These are phyloP conservation scores for Galendromus occidentalis DNA, from an alignment of 1,140 invertebrate species.

Conservation along the genomic window DNA sequence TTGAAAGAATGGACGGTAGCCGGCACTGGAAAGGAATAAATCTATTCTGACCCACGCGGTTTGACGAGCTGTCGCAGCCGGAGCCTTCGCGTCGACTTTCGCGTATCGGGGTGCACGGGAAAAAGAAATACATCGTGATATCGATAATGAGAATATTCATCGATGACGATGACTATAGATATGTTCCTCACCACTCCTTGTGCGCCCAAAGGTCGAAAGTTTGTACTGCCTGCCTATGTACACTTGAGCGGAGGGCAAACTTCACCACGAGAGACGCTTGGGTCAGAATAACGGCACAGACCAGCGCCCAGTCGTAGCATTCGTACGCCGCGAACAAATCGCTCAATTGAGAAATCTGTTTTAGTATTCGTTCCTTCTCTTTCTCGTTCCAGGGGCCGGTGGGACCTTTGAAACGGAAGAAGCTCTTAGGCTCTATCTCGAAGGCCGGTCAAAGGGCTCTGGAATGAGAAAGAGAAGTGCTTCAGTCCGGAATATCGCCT, in stretches of 20 bases:
- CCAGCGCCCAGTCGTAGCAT: constrained; percentile 62
- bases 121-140: too few species aligned
- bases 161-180: not conserved
- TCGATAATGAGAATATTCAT: too few species aligned
- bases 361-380: constrained; percentile 19
- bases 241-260: constrained; percentile 52
- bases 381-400: constrained; percentile 13
- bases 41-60: too few species aligned
- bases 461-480: too few species aligned
- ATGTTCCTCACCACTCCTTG: constrained; percentile 46
- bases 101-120: too few species aligned
- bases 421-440: too few species aligned
- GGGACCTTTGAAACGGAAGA: too few species aligned
- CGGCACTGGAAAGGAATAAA: not conserved
- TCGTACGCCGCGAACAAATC: constrained; percentile 63
- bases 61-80: too few species aligned
- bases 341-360: constrained; percentile 34
- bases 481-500: too few species aligned
- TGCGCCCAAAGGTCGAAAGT: constrained; percentile 53
- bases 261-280: constrained; percentile 62
- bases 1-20: constrained; percentile 11
- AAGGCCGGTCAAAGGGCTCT: too few species aligned
- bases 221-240: constrained; percentile 45
- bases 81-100: too few species aligned
- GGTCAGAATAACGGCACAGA: constrained; percentile 52